Conservation (phyloP, 2,113 vertebrate species). For the Seriola dumerili region DNA sequence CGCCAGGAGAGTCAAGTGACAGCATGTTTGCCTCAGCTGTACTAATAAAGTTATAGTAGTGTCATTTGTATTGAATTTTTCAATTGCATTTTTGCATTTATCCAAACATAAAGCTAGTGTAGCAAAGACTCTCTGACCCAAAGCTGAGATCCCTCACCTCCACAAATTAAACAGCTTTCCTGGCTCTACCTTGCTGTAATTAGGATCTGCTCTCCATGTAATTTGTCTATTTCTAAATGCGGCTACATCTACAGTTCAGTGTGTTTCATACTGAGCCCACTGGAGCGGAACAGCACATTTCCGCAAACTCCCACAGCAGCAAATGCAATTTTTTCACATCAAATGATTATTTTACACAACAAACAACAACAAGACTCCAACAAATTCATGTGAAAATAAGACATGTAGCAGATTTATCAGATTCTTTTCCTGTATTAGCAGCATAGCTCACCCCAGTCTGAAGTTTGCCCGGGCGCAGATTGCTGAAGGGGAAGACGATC, state of each 20-base stretch:
- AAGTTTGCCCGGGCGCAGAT: constrained; percentile 83
- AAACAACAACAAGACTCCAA: background rate
- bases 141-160: background rate
- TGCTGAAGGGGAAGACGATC: constrained; percentile 90
- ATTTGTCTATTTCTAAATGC: background rate
- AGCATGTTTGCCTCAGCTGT: background rate
- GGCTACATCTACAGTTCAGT: background rate
- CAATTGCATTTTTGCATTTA: too few relatives aligned
- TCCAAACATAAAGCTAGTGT: background rate
- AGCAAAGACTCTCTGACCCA: background rate
- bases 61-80: background rate
- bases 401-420: background rate
- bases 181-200: background rate
- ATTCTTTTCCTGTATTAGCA: background rate
- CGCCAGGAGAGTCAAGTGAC: background rate
- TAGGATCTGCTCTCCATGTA: background rate
- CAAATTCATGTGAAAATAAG: background rate
- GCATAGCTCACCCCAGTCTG: constrained; percentile 78
- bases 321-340: background rate
- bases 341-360: background rate
- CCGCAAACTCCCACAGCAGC: background rate
- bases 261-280: background rate
- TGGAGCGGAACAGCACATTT: background rate
- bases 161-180: background rate
- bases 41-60: background rate